phyloP scores from a whole-genome alignment of 1,140 invertebrate species.

The Cyclargus thomasi region DNA sequence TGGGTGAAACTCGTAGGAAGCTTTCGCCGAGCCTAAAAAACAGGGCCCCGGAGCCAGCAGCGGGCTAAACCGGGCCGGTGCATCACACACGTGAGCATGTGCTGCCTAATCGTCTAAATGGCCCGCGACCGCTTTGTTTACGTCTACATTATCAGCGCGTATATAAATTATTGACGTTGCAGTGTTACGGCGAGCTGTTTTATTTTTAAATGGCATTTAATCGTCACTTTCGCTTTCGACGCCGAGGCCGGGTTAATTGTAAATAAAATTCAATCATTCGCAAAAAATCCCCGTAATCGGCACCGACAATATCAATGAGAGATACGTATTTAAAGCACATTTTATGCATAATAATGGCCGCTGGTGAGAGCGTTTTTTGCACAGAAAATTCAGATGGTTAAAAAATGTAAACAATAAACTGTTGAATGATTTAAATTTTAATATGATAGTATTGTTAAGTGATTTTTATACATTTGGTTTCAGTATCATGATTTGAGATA shows the following conservation, averaged over 20 bases:
- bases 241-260: constrained; percentile 71
- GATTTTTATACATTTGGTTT: neutral
- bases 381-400: constrained; percentile 33
- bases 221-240: constrained; percentile 69
- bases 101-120: constrained; percentile 18
- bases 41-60: no score
- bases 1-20: constrained; percentile 29
- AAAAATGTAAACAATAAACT: constrained; percentile 34
- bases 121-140: constrained; percentile 22
- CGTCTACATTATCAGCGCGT: constrained; percentile 33
- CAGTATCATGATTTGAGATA: neutral
- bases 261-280: constrained; percentile 75
- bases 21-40: neutral
- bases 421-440: constrained; percentile 30
- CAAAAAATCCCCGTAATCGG: constrained; percentile 71
- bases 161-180: constrained; percentile 49
- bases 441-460: constrained; percentile 15
- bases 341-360: constrained; percentile 57
- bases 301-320: constrained; percentile 70
- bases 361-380: constrained; percentile 45
- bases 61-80: neutral
- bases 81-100: constrained; percentile 6
- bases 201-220: constrained; percentile 75
- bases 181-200: constrained; percentile 64
- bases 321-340: constrained; percentile 63